phyloP scores from a whole-genome alignment of 2,888 invertebrate species.

The Kryphioiulus occultus region DNA sequence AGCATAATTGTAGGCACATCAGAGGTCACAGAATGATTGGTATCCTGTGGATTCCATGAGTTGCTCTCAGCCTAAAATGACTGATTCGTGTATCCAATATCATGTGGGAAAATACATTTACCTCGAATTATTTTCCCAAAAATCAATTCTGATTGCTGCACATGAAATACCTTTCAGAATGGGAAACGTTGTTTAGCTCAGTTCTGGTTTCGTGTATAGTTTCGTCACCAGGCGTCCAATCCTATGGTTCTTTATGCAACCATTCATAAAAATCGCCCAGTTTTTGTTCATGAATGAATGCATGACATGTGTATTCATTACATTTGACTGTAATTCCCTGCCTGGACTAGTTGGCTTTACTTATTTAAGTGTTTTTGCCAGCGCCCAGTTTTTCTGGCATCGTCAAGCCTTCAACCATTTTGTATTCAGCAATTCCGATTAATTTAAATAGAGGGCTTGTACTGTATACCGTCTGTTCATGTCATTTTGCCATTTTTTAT shows the following conservation, averaged over 20 bases:
- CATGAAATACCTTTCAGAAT: too few relatives aligned
- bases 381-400: neutral
- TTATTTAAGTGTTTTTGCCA: neutral
- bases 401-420: neutral
- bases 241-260: neutral
- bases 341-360: neutral
- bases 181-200: neutral
- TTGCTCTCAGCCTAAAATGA: neutral
- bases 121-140: too few relatives aligned
- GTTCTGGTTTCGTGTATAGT: neutral
- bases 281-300: slow-evolving; percentile 7
- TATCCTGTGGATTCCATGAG: neutral
- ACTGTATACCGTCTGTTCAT: neutral
- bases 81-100: too few relatives aligned
- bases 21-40: neutral
- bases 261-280: neutral
- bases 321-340: neutral
- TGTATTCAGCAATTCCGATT: slow-evolving; percentile 2
- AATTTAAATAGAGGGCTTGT: neutral
- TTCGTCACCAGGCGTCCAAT: neutral
- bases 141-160: too few relatives aligned
- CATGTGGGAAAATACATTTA: too few relatives aligned
- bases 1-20: neutral
- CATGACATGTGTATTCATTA: slow-evolving; percentile 24
- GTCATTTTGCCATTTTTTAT: neutral